Conservation (phyloP, 2,113 vertebrate species). For the Ascaphus truei region DNA sequence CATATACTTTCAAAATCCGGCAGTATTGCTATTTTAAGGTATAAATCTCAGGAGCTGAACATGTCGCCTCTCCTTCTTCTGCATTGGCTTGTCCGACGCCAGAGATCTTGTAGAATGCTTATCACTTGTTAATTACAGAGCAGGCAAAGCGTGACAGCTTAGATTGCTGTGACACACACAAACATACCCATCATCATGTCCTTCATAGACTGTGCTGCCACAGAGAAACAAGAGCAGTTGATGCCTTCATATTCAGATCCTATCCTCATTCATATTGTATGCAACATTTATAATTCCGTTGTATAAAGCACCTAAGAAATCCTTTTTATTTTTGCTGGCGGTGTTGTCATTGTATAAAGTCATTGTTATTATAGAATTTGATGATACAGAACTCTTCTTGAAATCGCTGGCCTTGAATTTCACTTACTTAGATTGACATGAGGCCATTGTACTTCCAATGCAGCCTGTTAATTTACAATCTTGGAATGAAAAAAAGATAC, state of each 20-base stretch:
- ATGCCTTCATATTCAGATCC: constrained; percentile 21
- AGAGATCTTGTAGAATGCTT: constrained; percentile 21
- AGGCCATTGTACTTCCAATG: no score
- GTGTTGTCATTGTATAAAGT: constrained; percentile 10
- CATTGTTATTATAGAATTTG: constrained; percentile 4
- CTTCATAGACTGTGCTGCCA: constrained; percentile 20
- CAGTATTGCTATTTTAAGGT: not conserved
- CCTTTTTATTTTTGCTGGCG: constrained; percentile 2
- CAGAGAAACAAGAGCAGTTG: constrained; percentile 10
- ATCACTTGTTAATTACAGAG: constrained; percentile 33
- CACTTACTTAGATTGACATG: not conserved
- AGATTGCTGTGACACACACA: constrained; percentile 26
- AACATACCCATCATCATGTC: constrained; percentile 31
- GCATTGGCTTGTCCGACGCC: not conserved
- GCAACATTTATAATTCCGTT: not conserved
- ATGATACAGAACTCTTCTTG: not conserved
- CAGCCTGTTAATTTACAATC: no score
- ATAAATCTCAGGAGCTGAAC: not conserved
- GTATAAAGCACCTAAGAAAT: not conserved
- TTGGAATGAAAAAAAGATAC: no score
- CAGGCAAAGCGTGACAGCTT: constrained; percentile 26
- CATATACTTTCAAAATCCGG: not conserved
- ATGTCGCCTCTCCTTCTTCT: not conserved
- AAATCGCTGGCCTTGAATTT: not conserved
- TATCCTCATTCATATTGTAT: not conserved